These are phyloP conservation scores for Lymantria monacha DNA, from an alignment of 2,888 invertebrate genomes.

Conservation along the genomic window DNA sequence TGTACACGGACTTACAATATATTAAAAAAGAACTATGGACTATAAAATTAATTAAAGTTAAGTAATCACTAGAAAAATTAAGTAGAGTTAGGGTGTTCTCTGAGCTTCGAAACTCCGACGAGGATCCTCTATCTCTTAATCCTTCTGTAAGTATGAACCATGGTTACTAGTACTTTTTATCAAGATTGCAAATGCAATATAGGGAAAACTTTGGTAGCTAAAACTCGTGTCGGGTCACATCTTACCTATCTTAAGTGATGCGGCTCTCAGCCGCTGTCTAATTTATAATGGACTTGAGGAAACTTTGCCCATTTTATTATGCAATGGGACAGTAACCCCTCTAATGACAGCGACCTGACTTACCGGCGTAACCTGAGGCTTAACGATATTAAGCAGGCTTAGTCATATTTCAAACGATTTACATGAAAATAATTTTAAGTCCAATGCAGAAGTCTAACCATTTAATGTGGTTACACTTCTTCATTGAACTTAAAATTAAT, in stretches of 20 bases:
- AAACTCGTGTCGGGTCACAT: slow-evolving; percentile 78
- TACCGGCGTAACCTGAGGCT: slow-evolving; percentile 68
- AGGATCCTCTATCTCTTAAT: slow-evolving; percentile 60
- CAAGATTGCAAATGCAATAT: slow-evolving; percentile 74
- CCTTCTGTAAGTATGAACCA: slow-evolving; percentile 73
- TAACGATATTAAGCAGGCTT: slow-evolving; percentile 70
- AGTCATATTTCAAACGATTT: slow-evolving; percentile 59
- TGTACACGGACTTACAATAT: no score
- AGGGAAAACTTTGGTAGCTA: slow-evolving; percentile 69
- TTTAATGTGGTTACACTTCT: not conserved
- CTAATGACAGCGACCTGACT: slow-evolving; percentile 79
- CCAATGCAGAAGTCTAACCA: slow-evolving; percentile 11
- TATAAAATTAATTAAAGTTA: slow-evolving; percentile 33
- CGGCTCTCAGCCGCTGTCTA: slow-evolving; percentile 78
- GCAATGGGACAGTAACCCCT: slow-evolving; percentile 80
- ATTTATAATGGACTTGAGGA: slow-evolving; percentile 82
- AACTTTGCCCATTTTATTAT: slow-evolving; percentile 82
- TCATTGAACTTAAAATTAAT: no score
- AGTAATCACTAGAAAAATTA: slow-evolving; percentile 28
- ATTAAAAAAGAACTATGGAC: not conserved
- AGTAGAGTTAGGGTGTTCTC: slow-evolving; percentile 36
- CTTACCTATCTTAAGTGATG: slow-evolving; percentile 81
- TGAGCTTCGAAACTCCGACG: slow-evolving; percentile 54
- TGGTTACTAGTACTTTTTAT: slow-evolving; percentile 75
- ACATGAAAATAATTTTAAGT: slow-evolving; percentile 44